These are phyloP conservation scores for Corythaeola cristata DNA, from an alignment of 2,113 vertebrate genomes.

Conservation along the genomic window DNA sequence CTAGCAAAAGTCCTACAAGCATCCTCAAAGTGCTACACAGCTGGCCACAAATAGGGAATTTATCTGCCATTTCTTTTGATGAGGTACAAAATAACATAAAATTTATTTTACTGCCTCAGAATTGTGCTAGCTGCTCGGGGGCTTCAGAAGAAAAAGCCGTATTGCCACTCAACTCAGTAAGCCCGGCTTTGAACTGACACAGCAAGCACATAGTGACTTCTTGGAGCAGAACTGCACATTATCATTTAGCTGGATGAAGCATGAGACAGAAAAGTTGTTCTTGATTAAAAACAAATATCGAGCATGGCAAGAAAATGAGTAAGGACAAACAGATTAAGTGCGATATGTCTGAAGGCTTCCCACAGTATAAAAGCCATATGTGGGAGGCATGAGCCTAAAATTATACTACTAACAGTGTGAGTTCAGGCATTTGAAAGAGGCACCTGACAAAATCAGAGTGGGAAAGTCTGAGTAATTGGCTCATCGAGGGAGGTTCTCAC, in stretches of 20 bases:
- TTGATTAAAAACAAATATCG: conserved; percentile 67
- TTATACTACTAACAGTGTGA: conserved; percentile 49
- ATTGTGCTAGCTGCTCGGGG: neutral
- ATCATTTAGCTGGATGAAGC: neutral
- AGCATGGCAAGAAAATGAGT: conserved; percentile 56
- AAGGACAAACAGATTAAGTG: conserved; percentile 65
- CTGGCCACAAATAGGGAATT: neutral
- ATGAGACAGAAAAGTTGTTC: conserved; percentile 51
- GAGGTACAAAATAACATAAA: neutral
- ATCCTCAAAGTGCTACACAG: neutral
- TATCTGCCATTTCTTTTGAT: neutral
- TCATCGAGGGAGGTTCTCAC: neutral
- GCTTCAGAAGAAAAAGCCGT: neutral
- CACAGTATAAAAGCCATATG: conserved; percentile 67
- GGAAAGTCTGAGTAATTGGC: conserved; percentile 47
- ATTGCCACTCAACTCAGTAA: neutral
- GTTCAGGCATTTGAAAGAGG: conserved; percentile 42
- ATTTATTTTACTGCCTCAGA: neutral
- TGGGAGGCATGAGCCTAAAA: conserved; percentile 55
- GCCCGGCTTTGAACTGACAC: neutral
- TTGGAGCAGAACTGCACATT: conserved; percentile 2
- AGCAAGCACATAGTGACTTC: neutral
- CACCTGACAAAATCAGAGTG: conserved; percentile 46
- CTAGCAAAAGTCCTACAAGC: neutral
- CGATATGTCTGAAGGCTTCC: conserved; percentile 62